Conservation (phyloP, 2,113 vertebrate genomes). For the Chaetodon auriga region DNA sequence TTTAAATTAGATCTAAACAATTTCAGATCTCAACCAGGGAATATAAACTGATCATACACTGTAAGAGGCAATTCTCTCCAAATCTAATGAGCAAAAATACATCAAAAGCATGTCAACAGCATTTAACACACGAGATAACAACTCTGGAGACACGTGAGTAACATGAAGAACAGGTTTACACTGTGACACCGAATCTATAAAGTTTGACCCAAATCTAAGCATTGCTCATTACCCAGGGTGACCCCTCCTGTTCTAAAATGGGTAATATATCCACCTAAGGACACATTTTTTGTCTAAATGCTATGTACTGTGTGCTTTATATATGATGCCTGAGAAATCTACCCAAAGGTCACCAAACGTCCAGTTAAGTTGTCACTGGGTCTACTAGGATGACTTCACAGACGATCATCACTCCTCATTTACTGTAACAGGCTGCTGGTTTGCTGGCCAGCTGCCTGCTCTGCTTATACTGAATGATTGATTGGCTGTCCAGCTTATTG, state of each 20-base stretch:
- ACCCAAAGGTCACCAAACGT: too few relatives aligned
- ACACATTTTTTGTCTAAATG: background rate
- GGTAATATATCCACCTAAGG: background rate
- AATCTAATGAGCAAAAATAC: background rate
- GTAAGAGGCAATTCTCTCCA: background rate
- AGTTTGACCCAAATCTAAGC: background rate
- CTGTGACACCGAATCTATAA: background rate
- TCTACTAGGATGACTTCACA: background rate
- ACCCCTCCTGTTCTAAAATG: background rate
- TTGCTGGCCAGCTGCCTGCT: conserved; percentile 26
- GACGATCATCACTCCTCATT: background rate
- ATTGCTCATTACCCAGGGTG: background rate
- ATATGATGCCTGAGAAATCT: background rate
- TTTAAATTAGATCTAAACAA: too few relatives aligned
- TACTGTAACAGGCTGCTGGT: background rate
- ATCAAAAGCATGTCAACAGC: background rate
- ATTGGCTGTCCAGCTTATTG: conserved; percentile 20
- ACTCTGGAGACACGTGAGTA: background rate
- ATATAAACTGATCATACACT: background rate
- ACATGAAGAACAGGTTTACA: background rate
- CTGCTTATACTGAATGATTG: conserved; percentile 40
- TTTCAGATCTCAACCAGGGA: background rate
- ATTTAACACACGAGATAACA: background rate
- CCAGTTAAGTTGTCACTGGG: too few relatives aligned
- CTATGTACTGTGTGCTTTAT: background rate